These are phyloP conservation scores for Hydropotes inermis DNA, from an alignment of 2,113 vertebrate species.

Conservation along the genomic window DNA sequence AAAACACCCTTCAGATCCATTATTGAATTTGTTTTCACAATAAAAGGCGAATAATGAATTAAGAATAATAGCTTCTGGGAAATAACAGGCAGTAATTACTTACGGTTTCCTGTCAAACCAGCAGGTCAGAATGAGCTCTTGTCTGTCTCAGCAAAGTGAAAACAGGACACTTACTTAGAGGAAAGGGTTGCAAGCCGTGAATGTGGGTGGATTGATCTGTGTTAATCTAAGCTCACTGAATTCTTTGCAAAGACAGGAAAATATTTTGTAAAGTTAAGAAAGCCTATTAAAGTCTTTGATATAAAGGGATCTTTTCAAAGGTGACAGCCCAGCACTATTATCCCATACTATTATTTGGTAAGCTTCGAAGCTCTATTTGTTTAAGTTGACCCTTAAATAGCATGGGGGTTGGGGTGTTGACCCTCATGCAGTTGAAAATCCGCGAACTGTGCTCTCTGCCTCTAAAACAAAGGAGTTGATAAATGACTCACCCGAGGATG, in stretches of 20 bases:
- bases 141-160: not conserved
- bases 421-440: not conserved
- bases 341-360: not conserved
- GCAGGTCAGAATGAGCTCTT: not conserved
- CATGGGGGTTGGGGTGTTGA: not conserved
- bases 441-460: not conserved
- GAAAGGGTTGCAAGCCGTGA: not conserved
- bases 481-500: not conserved
- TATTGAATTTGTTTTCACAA: not conserved
- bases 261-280: constrained; percentile 7
- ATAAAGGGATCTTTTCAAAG: not conserved
- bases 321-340: not conserved
- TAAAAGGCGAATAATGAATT: not conserved
- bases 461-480: not conserved
- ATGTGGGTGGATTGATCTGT: not conserved
- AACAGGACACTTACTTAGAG: not conserved
- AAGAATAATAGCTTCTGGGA: not conserved
- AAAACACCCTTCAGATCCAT: not conserved
- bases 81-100: not conserved
- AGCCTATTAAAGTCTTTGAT: not conserved
- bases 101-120: not conserved
- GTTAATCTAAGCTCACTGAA: not conserved
- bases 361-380: not conserved
- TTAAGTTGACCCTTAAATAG: not conserved
- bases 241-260: not conserved